A percentile compares a stretch with the other conserved stretches of the same genome.
These are phyloP conservation scores for Bos indicus DNA, from an alignment of 2,113 vertebrate species.

Conservation along the genomic window DNA sequence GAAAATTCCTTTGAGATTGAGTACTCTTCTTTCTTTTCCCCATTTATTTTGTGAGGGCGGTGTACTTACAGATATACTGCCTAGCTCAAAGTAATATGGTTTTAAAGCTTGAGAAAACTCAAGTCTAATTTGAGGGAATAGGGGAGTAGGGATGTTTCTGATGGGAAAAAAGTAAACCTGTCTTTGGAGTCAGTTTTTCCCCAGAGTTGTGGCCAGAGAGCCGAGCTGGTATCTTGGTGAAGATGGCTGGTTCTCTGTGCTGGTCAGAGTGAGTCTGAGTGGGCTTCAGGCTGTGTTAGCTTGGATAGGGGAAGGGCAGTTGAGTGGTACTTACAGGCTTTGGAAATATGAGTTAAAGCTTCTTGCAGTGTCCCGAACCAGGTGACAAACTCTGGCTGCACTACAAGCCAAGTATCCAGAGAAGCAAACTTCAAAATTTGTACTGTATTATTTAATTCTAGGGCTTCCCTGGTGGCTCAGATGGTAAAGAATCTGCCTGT, in stretches of 20 bases:
- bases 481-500: background rate
- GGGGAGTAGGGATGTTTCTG: background rate
- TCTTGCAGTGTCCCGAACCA: background rate
- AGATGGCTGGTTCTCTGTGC: background rate
- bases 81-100: background rate
- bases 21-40: background rate
- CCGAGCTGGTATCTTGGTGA: background rate
- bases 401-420: background rate
- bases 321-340: background rate
- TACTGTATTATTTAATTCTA: background rate
- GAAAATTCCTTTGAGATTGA: background rate
- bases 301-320: background rate
- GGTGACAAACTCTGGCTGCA: background rate
- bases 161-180: background rate
- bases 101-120: slow-evolving; percentile 23
- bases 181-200: background rate
- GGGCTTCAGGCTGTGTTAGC: background rate
- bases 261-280: background rate
- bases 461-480: background rate
- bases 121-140: background rate
- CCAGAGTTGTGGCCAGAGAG: background rate
- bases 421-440: background rate
- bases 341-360: background rate
- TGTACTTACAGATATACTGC: background rate
- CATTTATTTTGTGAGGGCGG: background rate